These are phyloP conservation scores for Ibycter americanus DNA, from an alignment of 2,797 vertebrate genomes.

Conservation along the genomic window DNA sequence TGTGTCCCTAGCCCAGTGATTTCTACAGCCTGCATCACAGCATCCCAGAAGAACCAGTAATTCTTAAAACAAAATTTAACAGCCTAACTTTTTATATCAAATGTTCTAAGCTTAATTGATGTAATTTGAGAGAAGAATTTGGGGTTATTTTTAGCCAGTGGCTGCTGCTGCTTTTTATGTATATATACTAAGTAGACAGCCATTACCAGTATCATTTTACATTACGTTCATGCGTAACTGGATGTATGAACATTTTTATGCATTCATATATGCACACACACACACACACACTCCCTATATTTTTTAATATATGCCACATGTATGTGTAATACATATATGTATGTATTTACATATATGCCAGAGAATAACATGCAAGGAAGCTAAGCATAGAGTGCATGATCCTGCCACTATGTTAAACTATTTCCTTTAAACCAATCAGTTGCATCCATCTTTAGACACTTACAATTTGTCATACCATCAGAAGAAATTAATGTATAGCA, in stretches of 20 bases:
- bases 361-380: background rate
- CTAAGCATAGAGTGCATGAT: background rate
- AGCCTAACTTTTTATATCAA: conserved; percentile 4
- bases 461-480: background rate
- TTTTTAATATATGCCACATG: background rate
- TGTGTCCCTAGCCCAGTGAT: background rate
- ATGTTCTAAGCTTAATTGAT: conserved; percentile 50
- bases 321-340: background rate
- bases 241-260: background rate
- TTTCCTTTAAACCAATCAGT: background rate
- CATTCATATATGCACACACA: background rate
- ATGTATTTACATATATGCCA: background rate
- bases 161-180: conserved; percentile 59
- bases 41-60: background rate
- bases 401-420: background rate
- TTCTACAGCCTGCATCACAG: background rate
- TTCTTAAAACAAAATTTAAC: background rate
- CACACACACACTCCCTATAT: background rate
- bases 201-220: conserved; percentile 48
- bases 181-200: conserved; percentile 46
- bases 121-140: conserved; percentile 62
- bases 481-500: conserved; percentile 6
- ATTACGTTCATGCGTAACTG: background rate
- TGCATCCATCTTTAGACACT: background rate
- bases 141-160: conserved; percentile 60